These are phyloP conservation scores for Calameuta idolon DNA, from an alignment of 2,888 invertebrate genomes.

Conservation along the genomic window DNA sequence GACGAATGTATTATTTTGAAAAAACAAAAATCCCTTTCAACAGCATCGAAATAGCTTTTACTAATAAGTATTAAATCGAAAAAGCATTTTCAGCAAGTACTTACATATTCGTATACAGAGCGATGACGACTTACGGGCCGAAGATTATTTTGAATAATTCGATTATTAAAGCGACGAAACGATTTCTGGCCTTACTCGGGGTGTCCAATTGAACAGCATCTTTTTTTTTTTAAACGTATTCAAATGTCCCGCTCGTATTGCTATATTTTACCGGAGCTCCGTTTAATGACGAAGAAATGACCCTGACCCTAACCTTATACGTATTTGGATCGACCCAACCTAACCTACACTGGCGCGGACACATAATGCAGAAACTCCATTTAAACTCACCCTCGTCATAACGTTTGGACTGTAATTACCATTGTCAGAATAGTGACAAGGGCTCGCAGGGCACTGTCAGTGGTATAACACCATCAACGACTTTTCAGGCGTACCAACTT, in stretches of 20 bases:
- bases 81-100: not conserved
- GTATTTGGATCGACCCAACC: not conserved
- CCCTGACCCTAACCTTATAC: not conserved
- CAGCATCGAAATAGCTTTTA: too few species aligned
- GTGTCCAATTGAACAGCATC: not conserved
- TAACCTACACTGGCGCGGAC: not conserved
- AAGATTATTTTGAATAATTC: not conserved
- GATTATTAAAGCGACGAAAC: not conserved
- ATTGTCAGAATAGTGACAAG: not conserved
- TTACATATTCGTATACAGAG: not conserved
- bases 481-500: not conserved
- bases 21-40: too few species aligned
- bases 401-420: not conserved
- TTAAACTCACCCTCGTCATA: not conserved
- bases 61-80: not conserved
- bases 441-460: not conserved
- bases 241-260: not conserved
- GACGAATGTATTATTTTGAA: too few species aligned
- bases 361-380: not conserved
- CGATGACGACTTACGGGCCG: not conserved
- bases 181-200: not conserved
- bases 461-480: not conserved
- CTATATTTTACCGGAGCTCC: not conserved
- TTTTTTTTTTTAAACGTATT: not conserved
- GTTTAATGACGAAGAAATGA: not conserved